phyloP scores from a whole-genome alignment of 1,140 invertebrate species.

The Pseudomyrmex cubaensis region DNA sequence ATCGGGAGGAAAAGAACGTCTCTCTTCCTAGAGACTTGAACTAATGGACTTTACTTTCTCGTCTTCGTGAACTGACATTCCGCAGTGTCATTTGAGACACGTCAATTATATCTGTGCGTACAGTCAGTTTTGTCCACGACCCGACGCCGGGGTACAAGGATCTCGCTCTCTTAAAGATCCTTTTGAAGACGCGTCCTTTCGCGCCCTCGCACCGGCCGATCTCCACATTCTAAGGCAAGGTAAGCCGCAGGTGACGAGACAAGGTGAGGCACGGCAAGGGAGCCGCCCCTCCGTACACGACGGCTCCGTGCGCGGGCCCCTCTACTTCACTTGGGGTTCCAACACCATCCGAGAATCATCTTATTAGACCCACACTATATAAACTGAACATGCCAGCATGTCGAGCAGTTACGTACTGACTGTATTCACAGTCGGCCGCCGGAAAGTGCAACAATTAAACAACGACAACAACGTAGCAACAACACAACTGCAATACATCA shows the following conservation, averaged over 20 bases:
- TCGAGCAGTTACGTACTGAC: constrained; percentile 82
- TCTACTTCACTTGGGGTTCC: constrained; percentile 56
- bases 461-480: constrained; percentile 11
- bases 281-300: constrained; percentile 56
- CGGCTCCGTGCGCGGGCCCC: constrained; percentile 30
- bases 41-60: constrained; percentile 30
- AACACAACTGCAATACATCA: neutral
- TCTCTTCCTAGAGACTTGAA: neutral
- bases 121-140: neutral
- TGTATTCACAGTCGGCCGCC: constrained; percentile 77
- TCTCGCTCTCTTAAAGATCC: neutral
- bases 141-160: neutral
- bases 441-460: constrained; percentile 64
- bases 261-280: constrained; percentile 59
- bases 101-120: constrained; percentile 8
- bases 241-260: constrained; percentile 17
- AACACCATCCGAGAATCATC: constrained; percentile 81
- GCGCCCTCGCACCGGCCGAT: constrained; percentile 17
- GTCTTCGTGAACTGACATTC: constrained; percentile 3
- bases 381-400: constrained; percentile 82
- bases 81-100: constrained; percentile 5
- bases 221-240: constrained; percentile 44
- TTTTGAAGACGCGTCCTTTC: no score
- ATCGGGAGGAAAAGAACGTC: constrained; percentile 40
- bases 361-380: constrained; percentile 85